Percentiles rank a stretch among this genome's conserved stretches.
Conservation (phyloP, 1,140 invertebrate species). For the Platorchestia sp. region DNA sequence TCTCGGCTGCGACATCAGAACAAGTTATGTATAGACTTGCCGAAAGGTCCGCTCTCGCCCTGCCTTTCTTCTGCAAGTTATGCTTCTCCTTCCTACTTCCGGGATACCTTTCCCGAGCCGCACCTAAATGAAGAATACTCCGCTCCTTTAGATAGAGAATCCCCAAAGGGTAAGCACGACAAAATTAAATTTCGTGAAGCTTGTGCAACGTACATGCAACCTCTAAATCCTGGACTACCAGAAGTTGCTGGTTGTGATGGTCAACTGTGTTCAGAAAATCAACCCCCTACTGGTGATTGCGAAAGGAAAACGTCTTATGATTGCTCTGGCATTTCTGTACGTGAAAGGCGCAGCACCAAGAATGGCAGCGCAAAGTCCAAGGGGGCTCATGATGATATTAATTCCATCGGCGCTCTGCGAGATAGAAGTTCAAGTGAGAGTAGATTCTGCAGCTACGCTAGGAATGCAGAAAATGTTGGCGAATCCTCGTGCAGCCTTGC, state of each 20-base stretch:
- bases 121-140: slow-evolving; percentile 2
- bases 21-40: neutral
- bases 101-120: neutral
- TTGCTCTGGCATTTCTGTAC: neutral
- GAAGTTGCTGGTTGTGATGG: neutral
- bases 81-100: slow-evolving; percentile 7
- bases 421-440: neutral
- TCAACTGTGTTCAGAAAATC: neutral
- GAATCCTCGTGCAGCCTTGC: neutral
- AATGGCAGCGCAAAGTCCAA: neutral
- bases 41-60: neutral
- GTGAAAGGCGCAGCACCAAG: neutral
- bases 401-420: neutral
- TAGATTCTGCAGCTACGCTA: neutral
- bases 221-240: neutral
- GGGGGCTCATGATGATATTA: neutral
- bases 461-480: neutral
- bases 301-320: neutral
- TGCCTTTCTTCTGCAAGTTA: slow-evolving; percentile 26
- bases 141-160: neutral
- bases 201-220: neutral
- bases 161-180: neutral
- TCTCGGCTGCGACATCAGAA: neutral
- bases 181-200: neutral
- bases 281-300: neutral